These are phyloP conservation scores for Falcaria lacertinaria DNA, from an alignment of 2,888 invertebrate species.

Conservation along the genomic window DNA sequence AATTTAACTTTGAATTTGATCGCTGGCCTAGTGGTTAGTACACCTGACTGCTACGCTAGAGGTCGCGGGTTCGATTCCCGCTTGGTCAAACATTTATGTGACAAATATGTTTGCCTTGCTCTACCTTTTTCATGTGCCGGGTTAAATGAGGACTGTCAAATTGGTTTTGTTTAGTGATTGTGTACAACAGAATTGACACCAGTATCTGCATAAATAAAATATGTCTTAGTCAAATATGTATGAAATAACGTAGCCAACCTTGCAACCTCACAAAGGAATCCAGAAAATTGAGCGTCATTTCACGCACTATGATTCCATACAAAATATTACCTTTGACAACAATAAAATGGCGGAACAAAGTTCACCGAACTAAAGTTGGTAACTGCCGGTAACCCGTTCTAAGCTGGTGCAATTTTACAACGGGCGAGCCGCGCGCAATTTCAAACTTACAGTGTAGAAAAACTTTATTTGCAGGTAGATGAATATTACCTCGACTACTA, in stretches of 20 bases:
- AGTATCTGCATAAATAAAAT: too few species aligned
- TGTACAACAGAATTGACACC: too few species aligned
- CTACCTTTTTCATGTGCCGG: too few species aligned
- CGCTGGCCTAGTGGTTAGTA: too few species aligned
- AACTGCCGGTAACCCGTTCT: conserved; percentile 41
- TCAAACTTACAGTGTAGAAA: conserved; percentile 40
- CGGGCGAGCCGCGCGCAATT: conserved; percentile 40
- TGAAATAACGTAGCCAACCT: neutral
- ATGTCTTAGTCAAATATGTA: too few species aligned
- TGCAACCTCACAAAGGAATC: neutral
- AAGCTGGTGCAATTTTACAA: conserved; percentile 45
- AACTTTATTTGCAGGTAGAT: conserved; percentile 34
- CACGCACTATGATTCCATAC: conserved; percentile 5
- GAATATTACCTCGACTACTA: conserved; percentile 36
- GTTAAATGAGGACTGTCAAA: too few species aligned
- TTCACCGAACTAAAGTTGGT: conserved; percentile 41
- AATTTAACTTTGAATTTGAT: too few species aligned
- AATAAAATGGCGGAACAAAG: conserved; percentile 42
- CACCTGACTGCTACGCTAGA: too few species aligned
- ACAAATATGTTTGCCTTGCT: too few species aligned
- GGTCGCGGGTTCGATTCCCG: too few species aligned
- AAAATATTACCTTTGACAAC: conserved; percentile 26
- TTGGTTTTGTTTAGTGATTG: too few species aligned
- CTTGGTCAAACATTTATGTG: too few species aligned
- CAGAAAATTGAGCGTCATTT: neutral